Evolutionary conservation across 2,113 vertebrate genomes (phyloP).

Genomic region (Clupea harengus): DNA sequence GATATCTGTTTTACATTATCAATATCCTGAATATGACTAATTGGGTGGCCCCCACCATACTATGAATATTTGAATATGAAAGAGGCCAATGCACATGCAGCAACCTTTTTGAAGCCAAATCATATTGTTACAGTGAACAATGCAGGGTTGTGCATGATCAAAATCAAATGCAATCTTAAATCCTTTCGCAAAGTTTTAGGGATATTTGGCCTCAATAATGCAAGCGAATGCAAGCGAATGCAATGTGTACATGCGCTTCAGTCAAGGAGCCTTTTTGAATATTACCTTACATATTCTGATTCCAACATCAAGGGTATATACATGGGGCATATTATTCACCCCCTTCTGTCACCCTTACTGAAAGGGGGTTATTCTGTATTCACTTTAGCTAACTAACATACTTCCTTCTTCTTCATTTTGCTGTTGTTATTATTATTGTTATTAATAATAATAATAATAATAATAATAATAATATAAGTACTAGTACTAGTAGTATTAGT

Average conservation of each 20-base stretch:
- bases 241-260: not conserved
- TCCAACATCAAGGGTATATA: not conserved
- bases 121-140: not conserved
- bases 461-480: no score
- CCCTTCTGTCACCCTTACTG: not conserved
- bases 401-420: no score
- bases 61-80: constrained; percentile 44
- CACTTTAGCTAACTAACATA: no score
- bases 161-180: not conserved
- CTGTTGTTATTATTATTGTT: no score
- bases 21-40: constrained; percentile 51
- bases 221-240: no score
- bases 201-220: not conserved
- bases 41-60: not conserved
- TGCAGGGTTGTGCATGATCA: not conserved
- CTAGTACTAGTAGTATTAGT: not conserved
- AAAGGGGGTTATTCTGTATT: no score
- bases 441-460: no score
- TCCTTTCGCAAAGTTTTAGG: not conserved
- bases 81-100: constrained; percentile 14
- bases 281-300: not conserved
- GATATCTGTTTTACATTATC: constrained; percentile 58
- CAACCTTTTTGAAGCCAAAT: not conserved
- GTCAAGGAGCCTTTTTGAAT: not conserved
- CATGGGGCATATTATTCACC: not conserved